Percentiles rank a stretch among this genome's conserved stretches.
These are phyloP conservation scores for Desoria tigrina DNA, from an alignment of 2,888 invertebrate species.

Conservation along the genomic window DNA sequence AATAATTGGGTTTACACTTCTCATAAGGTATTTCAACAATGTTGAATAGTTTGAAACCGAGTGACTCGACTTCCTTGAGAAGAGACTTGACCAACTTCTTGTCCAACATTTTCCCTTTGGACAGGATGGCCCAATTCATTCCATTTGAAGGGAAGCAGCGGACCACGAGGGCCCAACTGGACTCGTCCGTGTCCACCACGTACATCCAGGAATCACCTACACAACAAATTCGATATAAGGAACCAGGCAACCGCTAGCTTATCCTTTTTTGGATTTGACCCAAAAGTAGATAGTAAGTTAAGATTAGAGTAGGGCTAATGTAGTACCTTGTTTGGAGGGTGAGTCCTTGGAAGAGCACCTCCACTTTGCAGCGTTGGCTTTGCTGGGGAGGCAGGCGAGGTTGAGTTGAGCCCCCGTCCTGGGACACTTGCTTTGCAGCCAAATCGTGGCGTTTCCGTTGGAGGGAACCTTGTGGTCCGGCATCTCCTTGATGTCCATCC, in stretches of 20 bases:
- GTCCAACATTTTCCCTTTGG: slow-evolving; percentile 36
- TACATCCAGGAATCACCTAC: slow-evolving; percentile 38
- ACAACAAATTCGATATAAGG: too few species aligned
- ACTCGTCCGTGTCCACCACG: slow-evolving; percentile 38
- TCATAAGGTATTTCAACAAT: slow-evolving; percentile 40
- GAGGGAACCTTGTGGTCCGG: slow-evolving; percentile 1
- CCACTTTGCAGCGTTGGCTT: slow-evolving; percentile 35
- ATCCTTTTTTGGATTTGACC: too few species aligned
- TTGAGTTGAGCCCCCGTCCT: slow-evolving; percentile 32
- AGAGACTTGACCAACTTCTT: slow-evolving; percentile 32
- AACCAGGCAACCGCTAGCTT: slow-evolving; percentile 1
- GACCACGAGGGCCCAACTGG: slow-evolving; percentile 36
- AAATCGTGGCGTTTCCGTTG: slow-evolving; percentile 31
- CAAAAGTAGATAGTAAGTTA: too few species aligned
- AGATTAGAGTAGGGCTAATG: too few species aligned
- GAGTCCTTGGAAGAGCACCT: slow-evolving; percentile 23
- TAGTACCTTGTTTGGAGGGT: slow-evolving; percentile 1
- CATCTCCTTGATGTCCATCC: slow-evolving; percentile 32
- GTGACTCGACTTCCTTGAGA: slow-evolving; percentile 28
- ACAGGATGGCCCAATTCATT: slow-evolving; percentile 43
- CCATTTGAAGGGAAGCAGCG: slow-evolving; percentile 39
- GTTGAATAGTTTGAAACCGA: slow-evolving; percentile 39
- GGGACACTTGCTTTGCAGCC: slow-evolving; percentile 39
- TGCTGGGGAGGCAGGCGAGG: slow-evolving; percentile 29
- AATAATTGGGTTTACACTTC: slow-evolving; percentile 27